phyloP scores from a whole-genome alignment of 2,797 vertebrate genomes.

The Chelmon rostratus region DNA sequence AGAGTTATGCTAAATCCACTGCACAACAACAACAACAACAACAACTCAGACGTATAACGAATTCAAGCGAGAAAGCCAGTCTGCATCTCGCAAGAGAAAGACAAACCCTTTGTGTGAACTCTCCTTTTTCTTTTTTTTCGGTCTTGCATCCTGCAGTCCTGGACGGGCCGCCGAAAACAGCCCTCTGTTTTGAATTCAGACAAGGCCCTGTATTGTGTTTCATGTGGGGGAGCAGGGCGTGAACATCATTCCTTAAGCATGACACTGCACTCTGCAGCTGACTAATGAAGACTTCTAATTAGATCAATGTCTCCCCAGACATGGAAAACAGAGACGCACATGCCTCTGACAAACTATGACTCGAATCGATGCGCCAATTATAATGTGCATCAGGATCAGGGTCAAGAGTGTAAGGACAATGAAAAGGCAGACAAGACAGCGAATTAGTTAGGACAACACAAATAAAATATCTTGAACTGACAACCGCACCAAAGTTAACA shows the following conservation, averaged over 20 bases:
- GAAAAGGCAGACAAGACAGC: slow-evolving; percentile 65
- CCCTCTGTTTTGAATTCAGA: slow-evolving; percentile 67
- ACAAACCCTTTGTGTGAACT: slow-evolving; percentile 42
- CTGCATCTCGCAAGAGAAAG: slow-evolving; percentile 13
- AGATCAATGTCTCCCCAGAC: slow-evolving; percentile 79
- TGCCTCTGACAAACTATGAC: slow-evolving; percentile 69
- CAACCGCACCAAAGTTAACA: neutral
- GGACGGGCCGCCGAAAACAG: slow-evolving; percentile 61
- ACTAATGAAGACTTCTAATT: slow-evolving; percentile 84
- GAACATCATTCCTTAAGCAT: slow-evolving; percentile 80
- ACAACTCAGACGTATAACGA: slow-evolving; percentile 4
- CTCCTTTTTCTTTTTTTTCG: neutral
- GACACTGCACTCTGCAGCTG: slow-evolving; percentile 78
- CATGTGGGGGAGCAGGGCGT: slow-evolving; percentile 21
- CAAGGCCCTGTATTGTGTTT: slow-evolving; percentile 76
- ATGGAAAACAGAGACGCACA: slow-evolving; percentile 74
- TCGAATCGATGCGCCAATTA: slow-evolving; percentile 78
- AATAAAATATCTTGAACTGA: slow-evolving; percentile 28
- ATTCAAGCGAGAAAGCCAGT: slow-evolving; percentile 6
- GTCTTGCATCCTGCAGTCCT: slow-evolving; percentile 26
- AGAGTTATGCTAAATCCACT: neutral
- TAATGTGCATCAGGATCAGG: slow-evolving; percentile 49
- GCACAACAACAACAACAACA: neutral
- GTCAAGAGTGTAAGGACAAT: slow-evolving; percentile 71
- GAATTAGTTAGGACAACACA: slow-evolving; percentile 52